Evolutionary conservation across 2,888 invertebrate genomes (phyloP).

Genomic region (Altica lythri): DNA sequence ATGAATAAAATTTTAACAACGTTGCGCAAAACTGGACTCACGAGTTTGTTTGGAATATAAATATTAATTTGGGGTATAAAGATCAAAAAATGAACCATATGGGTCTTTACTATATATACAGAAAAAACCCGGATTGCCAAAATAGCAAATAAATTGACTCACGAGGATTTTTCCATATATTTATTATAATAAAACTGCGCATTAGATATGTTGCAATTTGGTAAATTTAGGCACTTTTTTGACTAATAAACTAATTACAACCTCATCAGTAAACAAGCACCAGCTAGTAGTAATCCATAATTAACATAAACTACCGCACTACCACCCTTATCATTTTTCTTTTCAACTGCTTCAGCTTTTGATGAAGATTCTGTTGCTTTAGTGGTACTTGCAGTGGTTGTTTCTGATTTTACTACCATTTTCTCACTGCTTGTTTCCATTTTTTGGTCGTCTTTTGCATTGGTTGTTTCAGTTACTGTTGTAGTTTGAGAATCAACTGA

Average conservation of each 20-base stretch:
- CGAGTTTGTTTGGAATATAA: no score
- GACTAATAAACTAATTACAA: slow-evolving; percentile 7
- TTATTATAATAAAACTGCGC: no score
- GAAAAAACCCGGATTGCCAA: no score
- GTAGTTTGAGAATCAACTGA: not conserved
- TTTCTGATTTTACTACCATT: not conserved
- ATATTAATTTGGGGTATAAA: no score
- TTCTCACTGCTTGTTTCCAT: not conserved
- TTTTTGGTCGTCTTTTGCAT: no score
- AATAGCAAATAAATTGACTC: no score
- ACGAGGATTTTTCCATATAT: no score
- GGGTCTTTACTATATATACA: no score
- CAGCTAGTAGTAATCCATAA: slow-evolving; percentile 15
- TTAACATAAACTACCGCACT: slow-evolving; percentile 13
- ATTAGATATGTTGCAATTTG: slow-evolving; percentile 5
- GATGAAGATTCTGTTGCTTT: not conserved
- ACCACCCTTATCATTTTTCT: slow-evolving; percentile 10
- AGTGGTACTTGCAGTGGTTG: no score
- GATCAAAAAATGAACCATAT: no score
- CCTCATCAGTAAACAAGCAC: slow-evolving; percentile 17
- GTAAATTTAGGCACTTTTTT: slow-evolving; percentile 20
- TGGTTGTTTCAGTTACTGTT: not conserved
- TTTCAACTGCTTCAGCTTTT: slow-evolving; percentile 1
- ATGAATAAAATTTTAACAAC: no score
- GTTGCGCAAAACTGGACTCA: no score